Conservation (phyloP, 1,140 invertebrate species). For the Drosophila ironensis region DNA sequence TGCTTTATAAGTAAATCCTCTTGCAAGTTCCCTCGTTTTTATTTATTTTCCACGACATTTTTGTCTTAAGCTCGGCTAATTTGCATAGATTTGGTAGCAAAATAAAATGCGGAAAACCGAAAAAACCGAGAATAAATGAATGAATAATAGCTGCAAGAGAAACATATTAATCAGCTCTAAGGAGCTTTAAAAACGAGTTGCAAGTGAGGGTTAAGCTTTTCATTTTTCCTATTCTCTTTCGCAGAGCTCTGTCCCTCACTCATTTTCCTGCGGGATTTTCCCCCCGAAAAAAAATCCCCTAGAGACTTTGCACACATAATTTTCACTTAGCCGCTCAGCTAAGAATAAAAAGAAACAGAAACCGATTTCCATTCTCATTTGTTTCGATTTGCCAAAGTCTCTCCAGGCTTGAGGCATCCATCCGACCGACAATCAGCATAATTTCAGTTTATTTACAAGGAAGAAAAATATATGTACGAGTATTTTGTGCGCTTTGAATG, state of each 20-base stretch:
- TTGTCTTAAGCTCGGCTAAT: conserved; percentile 54
- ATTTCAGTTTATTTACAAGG: conserved; percentile 54
- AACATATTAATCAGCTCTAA: conserved; percentile 16
- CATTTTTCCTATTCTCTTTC: conserved; percentile 32
- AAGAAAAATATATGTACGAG: conserved; percentile 14
- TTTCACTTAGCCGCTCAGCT: conserved; percentile 24
- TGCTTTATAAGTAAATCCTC: conserved; percentile 6
- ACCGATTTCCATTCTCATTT: conserved; percentile 52
- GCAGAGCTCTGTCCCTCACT: conserved; percentile 9
- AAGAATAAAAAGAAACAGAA: no score
- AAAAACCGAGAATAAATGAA: conserved; percentile 35
- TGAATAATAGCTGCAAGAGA: conserved; percentile 11
- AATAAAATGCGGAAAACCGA: conserved; percentile 20
- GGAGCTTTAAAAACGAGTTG: conserved; percentile 25
- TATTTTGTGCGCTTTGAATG: conserved; percentile 47
- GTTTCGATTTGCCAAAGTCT: conserved; percentile 40
- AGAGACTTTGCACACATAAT: conserved; percentile 36
- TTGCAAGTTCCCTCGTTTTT: neutral
- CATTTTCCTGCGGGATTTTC: neutral
- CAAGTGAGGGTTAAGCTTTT: conserved; percentile 33
- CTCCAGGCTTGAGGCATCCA: no score
- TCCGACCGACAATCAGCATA: conserved; percentile 73
- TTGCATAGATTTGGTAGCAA: conserved; percentile 52
- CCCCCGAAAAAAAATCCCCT: conserved; percentile 18
- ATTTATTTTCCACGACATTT: conserved; percentile 16